phyloP scores from a whole-genome alignment of 2,113 vertebrate species.

The Perognathus longimembris region DNA sequence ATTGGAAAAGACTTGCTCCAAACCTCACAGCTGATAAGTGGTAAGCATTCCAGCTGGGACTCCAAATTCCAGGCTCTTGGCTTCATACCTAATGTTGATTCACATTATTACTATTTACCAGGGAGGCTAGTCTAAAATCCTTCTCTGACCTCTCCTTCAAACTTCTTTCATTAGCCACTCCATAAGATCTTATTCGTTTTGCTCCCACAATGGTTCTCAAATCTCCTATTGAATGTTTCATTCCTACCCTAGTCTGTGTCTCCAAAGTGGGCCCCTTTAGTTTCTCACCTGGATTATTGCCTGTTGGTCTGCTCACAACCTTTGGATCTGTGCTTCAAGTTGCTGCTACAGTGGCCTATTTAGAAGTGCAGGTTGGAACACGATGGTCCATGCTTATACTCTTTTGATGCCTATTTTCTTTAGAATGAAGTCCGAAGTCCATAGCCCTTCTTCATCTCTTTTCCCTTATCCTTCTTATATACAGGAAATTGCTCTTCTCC shows the following conservation, averaged over 20 bases:
- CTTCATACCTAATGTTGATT: neutral
- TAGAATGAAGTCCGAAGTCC: neutral
- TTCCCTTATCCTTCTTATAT: neutral
- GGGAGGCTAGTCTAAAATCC: neutral
- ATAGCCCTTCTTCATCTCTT: neutral
- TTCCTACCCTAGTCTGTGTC: neutral
- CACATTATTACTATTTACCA: neutral
- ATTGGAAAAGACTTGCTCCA: slow-evolving; percentile 4
- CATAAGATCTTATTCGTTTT: slow-evolving; percentile 11
- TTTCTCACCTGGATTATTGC: neutral
- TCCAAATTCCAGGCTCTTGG: slow-evolving; percentile 45
- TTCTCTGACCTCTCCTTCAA: slow-evolving; percentile 12
- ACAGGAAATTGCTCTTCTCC: neutral
- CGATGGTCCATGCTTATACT: neutral
- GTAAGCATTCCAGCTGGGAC: neutral
- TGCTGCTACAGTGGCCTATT: neutral
- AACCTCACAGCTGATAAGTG: slow-evolving; percentile 4
- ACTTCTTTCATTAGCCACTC: neutral
- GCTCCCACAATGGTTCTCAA: neutral
- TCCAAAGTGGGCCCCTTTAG: neutral
- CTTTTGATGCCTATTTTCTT: neutral
- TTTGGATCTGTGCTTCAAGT: neutral
- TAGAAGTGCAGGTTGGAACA: slow-evolving; percentile 39
- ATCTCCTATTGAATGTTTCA: neutral
- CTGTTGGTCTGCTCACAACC: neutral